Base-by-base conservation (phyloP, 2,797 vertebrate genomes). In the Australoheros facetus region DNA sequence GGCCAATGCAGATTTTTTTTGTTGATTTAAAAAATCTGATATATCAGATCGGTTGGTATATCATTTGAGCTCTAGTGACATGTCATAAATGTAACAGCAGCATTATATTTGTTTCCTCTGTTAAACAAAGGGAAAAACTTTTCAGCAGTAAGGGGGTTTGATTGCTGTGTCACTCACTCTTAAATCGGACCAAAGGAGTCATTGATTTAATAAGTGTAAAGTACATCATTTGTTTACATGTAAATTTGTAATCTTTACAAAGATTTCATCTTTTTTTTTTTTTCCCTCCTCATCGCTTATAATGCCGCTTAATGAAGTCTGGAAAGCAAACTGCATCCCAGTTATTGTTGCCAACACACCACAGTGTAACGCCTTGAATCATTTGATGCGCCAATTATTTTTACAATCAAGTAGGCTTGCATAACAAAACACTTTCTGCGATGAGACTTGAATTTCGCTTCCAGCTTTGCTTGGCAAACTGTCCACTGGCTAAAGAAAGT, bases 391-490 rank as follows among this genome's bases (percentile, higher is more conserved):
- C 84, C 74, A 59, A 37, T 91, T 78, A 78, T 74, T 90, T 66
- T 76, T 56, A 71, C 75, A 70, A 82, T 88, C 76, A 77, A 74
- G 83, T 23, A 51, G 28, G 56, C 75, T 81, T 83, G 77, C 73
- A 71, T 59, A 83, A 85, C 78, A 80, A 80, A 84, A 84, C 62
- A 70, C 64, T 81, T 77, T 83, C 70, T 32, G 23, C 58, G 78
- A 82, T 75, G 60, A 84, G 87, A 87, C 74, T 77, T 80, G 11
- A 69, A 80, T 86, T 87, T 75, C 57, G 48, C 60, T 84, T 80
- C 60, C 79, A 84, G 80, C 79, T 85, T 89, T 80, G 16, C 64
- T 88, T 91, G 89, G 82, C 84, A 85, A 82, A 76, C 51, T 54
- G 69, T 78, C 59, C n/a, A 19, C 72, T 80, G 83, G 84, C 87